Evolutionary conservation across 1,140 invertebrate genomes (phyloP).

Genomic region (Delia radicum): DNA sequence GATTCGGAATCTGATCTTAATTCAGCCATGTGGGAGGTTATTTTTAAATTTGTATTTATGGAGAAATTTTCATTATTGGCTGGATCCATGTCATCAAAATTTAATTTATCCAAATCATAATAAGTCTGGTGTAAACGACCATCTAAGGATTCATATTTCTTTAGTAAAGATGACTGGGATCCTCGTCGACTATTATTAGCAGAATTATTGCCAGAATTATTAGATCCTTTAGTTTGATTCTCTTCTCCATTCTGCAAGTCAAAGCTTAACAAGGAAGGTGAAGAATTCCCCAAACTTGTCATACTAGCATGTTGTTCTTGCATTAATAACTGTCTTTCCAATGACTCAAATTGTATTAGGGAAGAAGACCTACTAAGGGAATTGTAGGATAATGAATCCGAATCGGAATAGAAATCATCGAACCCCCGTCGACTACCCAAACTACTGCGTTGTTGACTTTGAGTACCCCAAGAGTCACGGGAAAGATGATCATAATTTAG

Average conservation of each 20-base stretch:
- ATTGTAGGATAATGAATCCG: slow-evolving; percentile 59
- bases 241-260: slow-evolving; percentile 37
- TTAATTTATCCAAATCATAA: slow-evolving; percentile 50
- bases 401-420: slow-evolving; percentile 57
- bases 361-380: slow-evolving; percentile 71
- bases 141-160: slow-evolving; percentile 48
- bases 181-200: slow-evolving; percentile 41
- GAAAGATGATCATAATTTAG: slow-evolving; percentile 35
- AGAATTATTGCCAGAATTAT: slow-evolving; percentile 40
- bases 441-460: slow-evolving; percentile 38
- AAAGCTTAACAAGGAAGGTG: slow-evolving; percentile 57
- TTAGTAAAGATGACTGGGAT: slow-evolving; percentile 34
- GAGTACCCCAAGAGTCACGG: slow-evolving; percentile 38
- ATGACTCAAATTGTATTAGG: slow-evolving; percentile 76
- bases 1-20: slow-evolving; percentile 43
- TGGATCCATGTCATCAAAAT: slow-evolving; percentile 33
- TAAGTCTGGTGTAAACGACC: slow-evolving; percentile 51
- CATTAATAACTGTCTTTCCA: slow-evolving; percentile 55
- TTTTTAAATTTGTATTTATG: background rate
- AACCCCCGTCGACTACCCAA: slow-evolving; percentile 43
- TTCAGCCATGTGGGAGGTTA: slow-evolving; percentile 26
- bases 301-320: slow-evolving; percentile 46
- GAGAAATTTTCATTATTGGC: background rate
- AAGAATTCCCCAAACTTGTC: slow-evolving; percentile 46
- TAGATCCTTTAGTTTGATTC: slow-evolving; percentile 35